Evolutionary conservation across 1,140 invertebrate genomes (phyloP).

Genomic region (Lutraria rhynchaena): DNA sequence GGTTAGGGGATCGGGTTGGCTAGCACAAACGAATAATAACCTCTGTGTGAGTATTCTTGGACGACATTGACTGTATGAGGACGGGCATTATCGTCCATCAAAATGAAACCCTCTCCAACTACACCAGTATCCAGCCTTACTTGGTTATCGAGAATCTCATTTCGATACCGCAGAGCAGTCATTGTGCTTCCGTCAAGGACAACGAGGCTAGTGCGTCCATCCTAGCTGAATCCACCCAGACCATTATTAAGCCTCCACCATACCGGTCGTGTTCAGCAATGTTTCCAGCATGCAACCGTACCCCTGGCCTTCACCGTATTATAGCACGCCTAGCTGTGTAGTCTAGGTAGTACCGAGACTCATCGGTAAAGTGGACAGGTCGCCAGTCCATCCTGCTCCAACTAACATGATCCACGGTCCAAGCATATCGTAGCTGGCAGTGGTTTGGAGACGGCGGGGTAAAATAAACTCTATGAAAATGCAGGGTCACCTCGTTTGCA

Average conservation of each 20-base stretch:
- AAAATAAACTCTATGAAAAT: too few species aligned
- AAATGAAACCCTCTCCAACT: constrained; percentile 27
- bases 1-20: too few species aligned
- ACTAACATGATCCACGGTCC: constrained; percentile 1
- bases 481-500: too few species aligned
- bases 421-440: neutral
- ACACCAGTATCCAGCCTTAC: constrained; percentile 25
- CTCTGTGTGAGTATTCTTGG: too few species aligned
- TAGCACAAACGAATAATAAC: too few species aligned
- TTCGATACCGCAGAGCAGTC: constrained; percentile 34
- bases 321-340: neutral
- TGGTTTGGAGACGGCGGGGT: too few species aligned
- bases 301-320: neutral
- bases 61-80: constrained; percentile 8
- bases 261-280: constrained; percentile 40
- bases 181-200: constrained; percentile 33
- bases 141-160: constrained; percentile 31
- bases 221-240: constrained; percentile 37
- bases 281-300: neutral
- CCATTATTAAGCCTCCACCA: constrained; percentile 25
- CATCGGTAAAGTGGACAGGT: neutral
- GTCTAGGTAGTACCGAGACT: constrained; percentile 3
- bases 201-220: constrained; percentile 33
- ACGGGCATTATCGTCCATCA: constrained; percentile 54
- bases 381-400: constrained; percentile 2